Evolutionary conservation across 2,113 vertebrate genomes (phyloP).

Genomic region (Rhipidura dahli): DNA sequence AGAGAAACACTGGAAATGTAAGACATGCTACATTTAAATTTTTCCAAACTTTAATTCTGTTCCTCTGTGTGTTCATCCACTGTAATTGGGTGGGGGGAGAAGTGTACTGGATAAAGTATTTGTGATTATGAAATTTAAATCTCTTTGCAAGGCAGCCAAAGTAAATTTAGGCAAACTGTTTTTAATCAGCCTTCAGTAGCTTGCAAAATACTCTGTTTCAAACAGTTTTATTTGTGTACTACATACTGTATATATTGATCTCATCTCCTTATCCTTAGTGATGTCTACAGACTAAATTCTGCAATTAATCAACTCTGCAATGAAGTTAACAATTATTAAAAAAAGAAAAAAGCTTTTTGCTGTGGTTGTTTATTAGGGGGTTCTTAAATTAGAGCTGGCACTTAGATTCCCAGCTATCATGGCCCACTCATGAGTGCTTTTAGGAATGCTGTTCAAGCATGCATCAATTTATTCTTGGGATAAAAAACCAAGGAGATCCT

Average conservation of each 20-base stretch:
- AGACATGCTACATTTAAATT: background rate
- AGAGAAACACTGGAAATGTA: slow-evolving; percentile 17
- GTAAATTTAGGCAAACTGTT: background rate
- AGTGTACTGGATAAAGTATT: background rate
- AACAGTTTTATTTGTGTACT: background rate
- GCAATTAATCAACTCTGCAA: background rate
- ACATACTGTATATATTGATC: background rate
- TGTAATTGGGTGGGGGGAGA: background rate
- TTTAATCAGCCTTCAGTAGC: background rate
- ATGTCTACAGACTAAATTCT: background rate
- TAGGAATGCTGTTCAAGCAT: background rate
- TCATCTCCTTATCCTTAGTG: background rate
- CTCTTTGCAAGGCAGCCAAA: slow-evolving; percentile 2
- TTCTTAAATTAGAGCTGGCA: background rate
- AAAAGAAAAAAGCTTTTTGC: background rate
- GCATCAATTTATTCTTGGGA: background rate
- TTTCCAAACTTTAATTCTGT: background rate
- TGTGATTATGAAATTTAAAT: background rate
- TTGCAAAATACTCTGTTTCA: background rate
- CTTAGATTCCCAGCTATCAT: background rate
- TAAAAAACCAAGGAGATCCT: background rate
- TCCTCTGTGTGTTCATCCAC: background rate
- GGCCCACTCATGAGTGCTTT: background rate
- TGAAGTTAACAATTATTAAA: background rate
- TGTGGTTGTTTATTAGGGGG: background rate